Base-by-base conservation (phyloP, 2,113 vertebrate genomes). In the Microcebus ravelobensis region DNA sequence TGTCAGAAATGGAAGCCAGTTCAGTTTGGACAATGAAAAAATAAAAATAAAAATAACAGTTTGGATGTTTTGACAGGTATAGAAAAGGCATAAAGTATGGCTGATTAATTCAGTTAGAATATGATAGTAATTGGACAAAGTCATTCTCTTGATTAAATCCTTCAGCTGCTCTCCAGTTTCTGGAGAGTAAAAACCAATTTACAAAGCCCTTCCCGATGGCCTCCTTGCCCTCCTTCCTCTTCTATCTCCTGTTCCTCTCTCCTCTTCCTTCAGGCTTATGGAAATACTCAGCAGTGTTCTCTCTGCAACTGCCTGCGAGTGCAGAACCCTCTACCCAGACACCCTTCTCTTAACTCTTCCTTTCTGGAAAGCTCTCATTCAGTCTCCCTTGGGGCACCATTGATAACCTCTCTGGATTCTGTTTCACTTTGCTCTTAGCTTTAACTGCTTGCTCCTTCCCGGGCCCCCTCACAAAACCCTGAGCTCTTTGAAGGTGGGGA, bases 51-150 rank as follows among this genome's bases (percentile, higher is more conserved):
- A 85, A 57, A 85, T 31, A 65, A 89, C 39, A 61, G 52, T 81
- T 82, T 93, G 88, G 91, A 97, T n/a, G 86, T 86, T 96, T 94
- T 95, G 91, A 97, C 94, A 94, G 93, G 91, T 57, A 91, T 91
- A 89, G 82, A 84, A 90, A 87, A 94, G 65, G 65, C 20, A 88
- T 89, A 61, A 88, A 74, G 42, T 57, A 31, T 70, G 61, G 34
- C 59, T 95, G 82, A 94, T 88, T 83, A 92, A 76, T 79, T 96
- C 92, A 59, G 90, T 74, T 74, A 86, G 73, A 83, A 93, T 76
- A 29, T 55, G 57, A 94, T 68, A 74, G 52, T 95, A 97, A 95
- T 77, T 96, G 96, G 50, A 82, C 17, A 71, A 94, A 95, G 25
- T 52, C 61, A 86, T 86, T 82, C 87, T 88, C 50, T 65, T 61